Evolutionary conservation across 2,797 vertebrate genomes (phyloP).

Genomic region (Moxostoma hubbsi): DNA sequence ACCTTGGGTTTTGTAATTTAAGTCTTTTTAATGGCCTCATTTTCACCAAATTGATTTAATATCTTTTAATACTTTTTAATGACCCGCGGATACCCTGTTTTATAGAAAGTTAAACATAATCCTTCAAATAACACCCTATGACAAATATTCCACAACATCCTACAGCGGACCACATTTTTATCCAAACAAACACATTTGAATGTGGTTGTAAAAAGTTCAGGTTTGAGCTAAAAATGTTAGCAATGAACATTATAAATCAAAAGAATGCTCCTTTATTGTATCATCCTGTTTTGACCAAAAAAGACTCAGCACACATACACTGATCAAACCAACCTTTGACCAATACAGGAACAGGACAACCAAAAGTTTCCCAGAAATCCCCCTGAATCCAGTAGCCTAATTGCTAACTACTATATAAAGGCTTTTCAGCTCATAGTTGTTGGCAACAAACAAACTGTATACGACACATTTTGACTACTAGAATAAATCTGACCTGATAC

Average conservation of each 20-base stretch:
- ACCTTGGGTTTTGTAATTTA: too few species aligned
- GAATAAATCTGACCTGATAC: slow-evolving; percentile 17
- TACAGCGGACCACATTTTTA: slow-evolving; percentile 45
- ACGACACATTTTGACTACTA: not conserved
- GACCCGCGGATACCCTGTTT: slow-evolving; percentile 1
- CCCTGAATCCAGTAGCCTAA: slow-evolving; percentile 22
- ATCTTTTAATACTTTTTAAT: too few species aligned
- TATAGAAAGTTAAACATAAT: slow-evolving; percentile 40
- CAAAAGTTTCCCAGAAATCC: slow-evolving; percentile 32
- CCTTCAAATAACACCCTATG: slow-evolving; percentile 47
- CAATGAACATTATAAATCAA: slow-evolving; percentile 17
- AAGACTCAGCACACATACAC: slow-evolving; percentile 11
- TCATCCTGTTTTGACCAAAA: slow-evolving; percentile 10
- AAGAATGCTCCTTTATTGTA: not conserved
- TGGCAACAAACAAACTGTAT: not conserved
- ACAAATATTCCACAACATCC: slow-evolving; percentile 43
- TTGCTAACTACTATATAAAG: slow-evolving; percentile 27
- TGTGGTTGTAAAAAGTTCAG: slow-evolving; percentile 27
- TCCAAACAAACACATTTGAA: slow-evolving; percentile 41
- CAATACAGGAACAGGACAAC: slow-evolving; percentile 16
- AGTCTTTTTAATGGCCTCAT: too few species aligned
- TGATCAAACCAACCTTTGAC: slow-evolving; percentile 22
- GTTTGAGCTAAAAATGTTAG: slow-evolving; percentile 17
- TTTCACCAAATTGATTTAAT: too few species aligned
- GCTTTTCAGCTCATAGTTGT: not conserved